Conservation (phyloP, 2,113 vertebrate genomes). For the Blennius ocellaris region DNA sequence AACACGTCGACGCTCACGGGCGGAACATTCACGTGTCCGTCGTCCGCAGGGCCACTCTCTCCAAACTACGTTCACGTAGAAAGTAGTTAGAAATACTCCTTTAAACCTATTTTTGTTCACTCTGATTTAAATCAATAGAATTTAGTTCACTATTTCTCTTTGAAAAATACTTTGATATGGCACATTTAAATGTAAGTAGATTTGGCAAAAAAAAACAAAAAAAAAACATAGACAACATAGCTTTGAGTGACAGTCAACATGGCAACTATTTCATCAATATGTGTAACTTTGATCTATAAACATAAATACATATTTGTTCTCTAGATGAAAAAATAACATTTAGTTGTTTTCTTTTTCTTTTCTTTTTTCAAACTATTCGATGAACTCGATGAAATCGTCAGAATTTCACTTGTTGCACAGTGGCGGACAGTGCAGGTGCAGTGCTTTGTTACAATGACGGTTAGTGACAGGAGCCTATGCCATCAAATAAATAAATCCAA, state of each 20-base stretch:
- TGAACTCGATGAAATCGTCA: constrained; percentile 71
- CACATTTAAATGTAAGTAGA: constrained; percentile 74
- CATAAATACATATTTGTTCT: constrained; percentile 76
- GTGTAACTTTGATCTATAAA: constrained; percentile 70
- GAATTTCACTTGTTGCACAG: constrained; percentile 80
- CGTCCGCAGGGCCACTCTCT: constrained; percentile 40
- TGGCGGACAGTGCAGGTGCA: constrained; percentile 83
- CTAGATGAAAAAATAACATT: constrained; percentile 80
- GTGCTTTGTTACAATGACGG: constrained; percentile 73
- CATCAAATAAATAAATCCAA: constrained; percentile 67
- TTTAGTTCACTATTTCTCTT: constrained; percentile 47
- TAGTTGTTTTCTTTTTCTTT: constrained; percentile 23
- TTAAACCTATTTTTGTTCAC: constrained; percentile 47
- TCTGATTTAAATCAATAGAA: constrained; percentile 43
- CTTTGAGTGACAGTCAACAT: constrained; percentile 63
- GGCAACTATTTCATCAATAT: constrained; percentile 64
- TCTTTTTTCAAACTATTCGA: constrained; percentile 33
- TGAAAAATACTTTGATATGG: constrained; percentile 78
- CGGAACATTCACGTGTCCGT: constrained; percentile 36
- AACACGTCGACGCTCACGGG: no score
- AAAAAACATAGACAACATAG: constrained; percentile 34
- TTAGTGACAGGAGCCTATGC: constrained; percentile 74
- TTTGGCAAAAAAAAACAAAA: constrained; percentile 76
- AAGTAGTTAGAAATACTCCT: no score
- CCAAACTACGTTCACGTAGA: constrained; percentile 13